Base-by-base conservation (phyloP, 2,113 vertebrate species). In the Petrocephalus zakoni region DNA sequence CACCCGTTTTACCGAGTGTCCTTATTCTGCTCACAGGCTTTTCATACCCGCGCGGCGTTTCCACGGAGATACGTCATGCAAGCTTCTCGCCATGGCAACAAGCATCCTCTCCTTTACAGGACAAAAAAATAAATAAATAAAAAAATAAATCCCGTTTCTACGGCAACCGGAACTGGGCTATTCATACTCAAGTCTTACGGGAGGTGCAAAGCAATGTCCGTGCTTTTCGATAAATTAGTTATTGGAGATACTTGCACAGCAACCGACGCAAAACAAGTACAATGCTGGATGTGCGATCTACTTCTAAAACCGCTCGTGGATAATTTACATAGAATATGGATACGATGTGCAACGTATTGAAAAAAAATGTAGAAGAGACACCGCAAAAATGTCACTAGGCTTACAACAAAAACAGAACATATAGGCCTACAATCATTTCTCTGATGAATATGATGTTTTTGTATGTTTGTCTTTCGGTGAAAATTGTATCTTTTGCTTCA, bases 21-120 rank as follows among this genome's bases (percentile, higher is more conserved):
- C 64, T 37, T 25, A 82, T 86, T 53, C 85, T 68, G 88, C 88
- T 72, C 87, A 53, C 85, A 87, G 72, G 25, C 88, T 82, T 89
- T 90, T 93, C 91, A 85, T 90, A 86, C 88, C 61, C 47, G 88
- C 68, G 21, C 53, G 88, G 51, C 61, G 91, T 93, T 92, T 93
- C 91, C 92, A 91, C 29, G 89, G 92, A 86, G 93, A 94, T 93
- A 87, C 55, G 87, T 92, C 84, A 89, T 78, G 52, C 51, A 81
- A 91, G 90, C 93, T 92, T 89, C 90, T 93, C 87, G 55, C 92
- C 93, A 93, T 95, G 91, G 93, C 89, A 95, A 95, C 94, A 86
- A 90, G 89, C 90, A 90, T 93, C 91, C 89, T 92, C 22, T 53
- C 90, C 89, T 89, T 56, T 87, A 42, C 81, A 52, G 89, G 88